Base-by-base conservation (phyloP, 2,797 vertebrate species). In the Miichthys miiuy region DNA sequence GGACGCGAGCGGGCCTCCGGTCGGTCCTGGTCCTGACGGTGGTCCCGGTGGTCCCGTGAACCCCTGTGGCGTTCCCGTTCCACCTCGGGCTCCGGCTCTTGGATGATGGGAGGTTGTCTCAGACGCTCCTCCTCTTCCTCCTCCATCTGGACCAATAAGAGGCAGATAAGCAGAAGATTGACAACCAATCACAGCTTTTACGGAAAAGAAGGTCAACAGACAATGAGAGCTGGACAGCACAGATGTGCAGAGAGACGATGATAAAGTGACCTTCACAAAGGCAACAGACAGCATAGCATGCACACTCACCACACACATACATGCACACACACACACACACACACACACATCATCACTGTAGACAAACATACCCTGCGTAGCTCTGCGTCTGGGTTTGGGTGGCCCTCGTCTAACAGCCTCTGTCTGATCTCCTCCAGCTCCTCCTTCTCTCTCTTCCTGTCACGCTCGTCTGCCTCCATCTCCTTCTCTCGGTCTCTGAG, bases 391-490 rank as follows among this genome's bases (percentile, higher is more conserved):
- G 98, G 98, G 91, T 99, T 97, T 60, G 98, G 98, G 86, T 99
- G 98, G 61, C 98, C 98, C 94, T 99, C 98, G 86, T 97, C 97
- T 88, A 99, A 87, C 90, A 99, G 97, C 78, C 98, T 96, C 91
- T 97, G 98, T 88, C 98, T 95, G 91, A 99, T 99, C 95, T 99
- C 98, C 86, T 99, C 98, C 81, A 97, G 92, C 92, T 99, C 98
- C 93, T 99, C 98, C 92, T 99, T 99, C 92, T 99, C 98, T 60
- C 97, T 96, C 92, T 99, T 99, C 89, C 98, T 96, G 87, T 99
- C 98, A 84, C 98, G 96, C 92, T 99, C 98, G 89, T 99, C 98
- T 63, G 95, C 96, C 96, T 99, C 98, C 92, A 97, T 97, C 94
- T 99, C 98, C 87, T 99, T 99, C 93, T 99, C 98, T 75, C 97